phyloP scores from a whole-genome alignment of 2,888 invertebrate species.

The Nycteola revayana region DNA sequence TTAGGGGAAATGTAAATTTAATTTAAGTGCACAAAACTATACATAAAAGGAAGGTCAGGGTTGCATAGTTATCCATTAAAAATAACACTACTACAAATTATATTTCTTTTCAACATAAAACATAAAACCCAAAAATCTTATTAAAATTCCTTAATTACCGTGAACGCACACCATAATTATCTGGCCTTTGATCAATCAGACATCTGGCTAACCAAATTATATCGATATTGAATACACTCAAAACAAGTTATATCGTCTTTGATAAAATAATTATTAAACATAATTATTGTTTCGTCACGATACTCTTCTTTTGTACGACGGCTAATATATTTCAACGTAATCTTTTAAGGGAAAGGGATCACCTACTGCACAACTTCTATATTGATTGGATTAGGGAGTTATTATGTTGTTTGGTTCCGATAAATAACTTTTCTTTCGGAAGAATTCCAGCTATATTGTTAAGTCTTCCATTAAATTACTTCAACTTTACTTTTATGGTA shows the following conservation, averaged over 20 bases:
- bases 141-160: constrained; percentile 48
- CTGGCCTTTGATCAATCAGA: constrained; percentile 54
- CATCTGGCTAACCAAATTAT: constrained; percentile 61
- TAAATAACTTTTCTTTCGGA: too few species aligned
- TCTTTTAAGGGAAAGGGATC: constrained; percentile 9
- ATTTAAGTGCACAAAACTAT: too few species aligned
- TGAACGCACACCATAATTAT: constrained; percentile 41
- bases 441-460: too few species aligned
- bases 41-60: too few species aligned
- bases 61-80: too few species aligned
- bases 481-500: too few species aligned
- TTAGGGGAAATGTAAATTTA: too few species aligned
- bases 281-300: constrained; percentile 76
- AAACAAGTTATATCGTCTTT: constrained; percentile 61
- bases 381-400: background rate
- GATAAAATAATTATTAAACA: constrained; percentile 67
- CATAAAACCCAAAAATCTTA: constrained; percentile 28
- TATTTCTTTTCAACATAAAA: constrained; percentile 8
- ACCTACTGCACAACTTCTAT: constrained; percentile 1
- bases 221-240: constrained; percentile 57
- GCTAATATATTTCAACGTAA: constrained; percentile 12
- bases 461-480: too few species aligned
- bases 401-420: background rate
- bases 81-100: too few species aligned
- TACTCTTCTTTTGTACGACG: constrained; percentile 42